Evolutionary conservation across 92 coral and sea anemone genomes (phyloP), one percentile per base, ranked within the genome.

Genomic region (Zoanthus solanderi): DNA sequence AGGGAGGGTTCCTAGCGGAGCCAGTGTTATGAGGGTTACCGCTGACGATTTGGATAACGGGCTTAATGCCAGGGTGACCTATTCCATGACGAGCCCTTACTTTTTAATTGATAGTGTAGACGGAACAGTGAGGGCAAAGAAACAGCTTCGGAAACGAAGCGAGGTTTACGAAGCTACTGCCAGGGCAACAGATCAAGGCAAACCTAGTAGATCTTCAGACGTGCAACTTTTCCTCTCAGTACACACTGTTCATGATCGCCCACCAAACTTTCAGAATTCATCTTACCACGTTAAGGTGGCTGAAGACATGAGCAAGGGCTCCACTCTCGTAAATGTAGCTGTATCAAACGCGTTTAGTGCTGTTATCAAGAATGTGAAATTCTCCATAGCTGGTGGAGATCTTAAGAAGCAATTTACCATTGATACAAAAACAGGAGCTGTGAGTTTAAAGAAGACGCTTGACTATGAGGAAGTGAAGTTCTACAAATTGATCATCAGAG

Each of bases 381-480:
- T 92, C 87, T 76, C 72, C 34, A 90, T 97, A 52, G 98, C 95
- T 32, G 99, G 99, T 17, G 99, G 99, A 16, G 95, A 97, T 84
- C 91, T 85, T 28, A 89, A 78, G 81, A 66, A 83, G 7, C 89
- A 88, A 72, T 97, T 97, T 63, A 90, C 84, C 69, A 94, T 97
- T 47, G 93, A 89, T 66, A 67, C 87, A 54, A 78, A 78, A 6
- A 87, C 86, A 46, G 99, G 98, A n/a, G 89, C 44, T 74, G 71
- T 97, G 66, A 92, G 88, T 60, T 94, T 97, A 17, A 79, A 71
- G 44, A 88, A 87, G 63, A 75, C 84, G 50, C 87, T 97, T 90
- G 98, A 97, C 89, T 95, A 95, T 66, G 99, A 97, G 84, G 92
- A 87, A 68, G 84, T 79, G 28, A 88, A 87, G 48, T 89, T 84